Base-by-base conservation (phyloP, 2,888 invertebrate species). In the Hofmannophila pseudospretella region DNA sequence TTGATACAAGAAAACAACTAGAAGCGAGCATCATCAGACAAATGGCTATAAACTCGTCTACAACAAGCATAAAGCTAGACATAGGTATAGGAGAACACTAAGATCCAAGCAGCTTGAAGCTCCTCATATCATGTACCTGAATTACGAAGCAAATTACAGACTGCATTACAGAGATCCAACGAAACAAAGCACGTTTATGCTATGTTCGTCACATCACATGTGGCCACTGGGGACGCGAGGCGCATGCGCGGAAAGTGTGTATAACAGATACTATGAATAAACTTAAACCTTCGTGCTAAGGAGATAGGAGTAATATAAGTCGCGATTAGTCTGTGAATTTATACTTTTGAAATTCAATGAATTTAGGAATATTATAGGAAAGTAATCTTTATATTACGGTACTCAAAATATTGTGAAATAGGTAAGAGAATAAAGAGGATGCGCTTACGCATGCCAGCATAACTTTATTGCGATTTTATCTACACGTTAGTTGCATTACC, bases 401-500 rank as follows among this genome's bases (percentile, higher is more conserved):
- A n/a, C n/a, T n/a, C n/a, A n/a, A n/a, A n/a, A 16, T 16, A 4
- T 16, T 16, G 16, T 27, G 7, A 27, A 7, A 7, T 34, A 34
- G 32, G 29, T 25, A 23, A 4, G 2, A 25, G 37, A 42, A 39
- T 44, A 30, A 44, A 47, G 46, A 48, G 51, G 45, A 49, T 52
- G 68, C 72, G 68, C 73, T 71, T 66, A 77, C 76, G 75, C 77
- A 70, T 67, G 75, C 77, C 78, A 75, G 60, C 68, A 58, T 65
- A 64, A 68, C 65, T 63, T 67, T 67, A 75, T 64, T 61, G 62
- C 57, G 67, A 70, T 69, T 59, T 43, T 54, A 58, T 66, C 64
- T 54, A 58, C 53, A 64, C 67, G 69, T 57, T 54, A 55, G 69
- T 67, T 67, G 64, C 59, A 69, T 65, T 67, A 62, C 62, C 50